Percentiles rank a stretch among this genome's conserved stretches.
These are phyloP conservation scores for Onychostoma macrolepis DNA, from an alignment of 2,113 vertebrate genomes.

Conservation along the genomic window DNA sequence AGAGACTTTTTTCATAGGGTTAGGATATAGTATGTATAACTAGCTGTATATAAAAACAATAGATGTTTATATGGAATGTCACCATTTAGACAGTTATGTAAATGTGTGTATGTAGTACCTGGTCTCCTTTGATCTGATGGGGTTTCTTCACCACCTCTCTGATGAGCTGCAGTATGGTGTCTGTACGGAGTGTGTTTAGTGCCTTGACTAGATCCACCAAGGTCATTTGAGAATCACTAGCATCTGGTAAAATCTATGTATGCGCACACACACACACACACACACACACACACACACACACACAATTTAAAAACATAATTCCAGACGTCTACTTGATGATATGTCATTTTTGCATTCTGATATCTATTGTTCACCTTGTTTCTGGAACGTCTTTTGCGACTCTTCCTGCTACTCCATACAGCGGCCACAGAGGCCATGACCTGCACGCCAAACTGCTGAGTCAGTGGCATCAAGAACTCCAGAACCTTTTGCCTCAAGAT, in stretches of 20 bases:
- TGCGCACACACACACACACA: background rate
- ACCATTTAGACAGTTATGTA: background rate
- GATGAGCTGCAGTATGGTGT: slow-evolving; percentile 84
- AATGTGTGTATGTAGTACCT: slow-evolving; percentile 74
- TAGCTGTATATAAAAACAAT: background rate
- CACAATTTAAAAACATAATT: background rate
- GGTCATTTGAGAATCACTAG: slow-evolving; percentile 81
- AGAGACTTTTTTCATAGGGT: background rate
- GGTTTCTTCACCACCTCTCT: slow-evolving; percentile 97
- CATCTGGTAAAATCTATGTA: slow-evolving; percentile 81
- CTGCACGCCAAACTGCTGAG: slow-evolving; percentile 84
- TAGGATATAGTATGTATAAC: background rate
- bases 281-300: too few relatives aligned
- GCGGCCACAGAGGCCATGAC: slow-evolving; percentile 87
- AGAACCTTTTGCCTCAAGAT: slow-evolving; percentile 88
- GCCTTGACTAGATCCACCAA: slow-evolving; percentile 90
- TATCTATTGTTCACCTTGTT: slow-evolving; percentile 78
- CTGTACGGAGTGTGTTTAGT: slow-evolving; percentile 80
- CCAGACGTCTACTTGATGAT: background rate
- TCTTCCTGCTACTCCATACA: slow-evolving; percentile 88
- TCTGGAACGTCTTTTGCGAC: slow-evolving; percentile 80
- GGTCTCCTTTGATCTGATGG: slow-evolving; percentile 87
- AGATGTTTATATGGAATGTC: background rate
- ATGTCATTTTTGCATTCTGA: background rate
- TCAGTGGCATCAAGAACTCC: slow-evolving; percentile 88